Conservation (phyloP, 2,113 vertebrate genomes). For the Thinocorus orbignyianus region DNA sequence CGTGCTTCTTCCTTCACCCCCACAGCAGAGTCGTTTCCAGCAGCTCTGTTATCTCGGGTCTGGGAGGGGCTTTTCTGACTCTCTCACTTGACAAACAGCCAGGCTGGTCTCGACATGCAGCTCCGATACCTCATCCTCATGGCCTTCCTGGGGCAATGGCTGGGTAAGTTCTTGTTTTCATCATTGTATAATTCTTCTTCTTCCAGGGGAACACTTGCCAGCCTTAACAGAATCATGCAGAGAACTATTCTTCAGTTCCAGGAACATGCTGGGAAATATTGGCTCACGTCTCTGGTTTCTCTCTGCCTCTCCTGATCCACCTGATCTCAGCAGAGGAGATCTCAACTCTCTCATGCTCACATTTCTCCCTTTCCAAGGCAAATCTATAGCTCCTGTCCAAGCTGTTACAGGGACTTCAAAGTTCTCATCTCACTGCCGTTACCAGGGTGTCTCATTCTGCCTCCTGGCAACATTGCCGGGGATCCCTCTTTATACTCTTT, state of each 20-base stretch:
- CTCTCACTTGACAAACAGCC: not conserved
- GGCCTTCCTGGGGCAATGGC: not conserved
- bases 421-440: no score
- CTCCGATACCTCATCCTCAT: fast-evolving
- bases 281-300: not conserved
- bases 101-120: not conserved
- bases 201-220: not conserved
- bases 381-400: no score
- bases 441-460: no score
- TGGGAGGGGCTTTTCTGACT: not conserved
- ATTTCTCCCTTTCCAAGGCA: no score
- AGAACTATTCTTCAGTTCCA: fast-evolving
- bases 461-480: no score
- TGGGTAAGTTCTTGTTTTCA: not conserved
- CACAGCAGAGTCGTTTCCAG: not conserved
- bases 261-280: not conserved
- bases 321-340: no score
- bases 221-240: fast-evolving
- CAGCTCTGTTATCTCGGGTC: not conserved
- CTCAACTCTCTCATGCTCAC: no score
- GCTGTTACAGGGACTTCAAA: no score
- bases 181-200: not conserved
- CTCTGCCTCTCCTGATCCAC: no score
- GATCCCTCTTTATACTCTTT: no score
- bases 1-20: not conserved